These are phyloP conservation scores for Eretmochelys imbricata DNA, from an alignment of 2,113 vertebrate species.

Conservation along the genomic window DNA sequence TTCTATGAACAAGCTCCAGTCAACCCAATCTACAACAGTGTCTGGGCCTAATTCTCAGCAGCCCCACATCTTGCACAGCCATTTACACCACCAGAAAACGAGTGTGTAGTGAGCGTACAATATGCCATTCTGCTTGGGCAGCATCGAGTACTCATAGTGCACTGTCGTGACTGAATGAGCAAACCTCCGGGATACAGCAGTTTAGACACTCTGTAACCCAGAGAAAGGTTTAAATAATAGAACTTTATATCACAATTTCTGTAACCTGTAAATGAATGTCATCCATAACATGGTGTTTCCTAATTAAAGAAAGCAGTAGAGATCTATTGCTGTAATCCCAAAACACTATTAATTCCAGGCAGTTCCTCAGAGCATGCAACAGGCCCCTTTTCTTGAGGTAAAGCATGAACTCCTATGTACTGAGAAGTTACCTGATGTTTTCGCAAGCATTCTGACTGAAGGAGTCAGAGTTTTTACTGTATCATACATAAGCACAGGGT, in stretches of 20 bases:
- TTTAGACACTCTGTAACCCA: neutral
- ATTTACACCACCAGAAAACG: neutral
- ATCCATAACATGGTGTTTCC: neutral
- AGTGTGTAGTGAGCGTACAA: neutral
- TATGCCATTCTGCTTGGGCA: neutral
- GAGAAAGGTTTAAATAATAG: neutral
- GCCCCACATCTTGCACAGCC: neutral
- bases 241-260: neutral
- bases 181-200: neutral
- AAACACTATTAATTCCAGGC: accelerated
- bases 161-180: accelerated
- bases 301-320: neutral
- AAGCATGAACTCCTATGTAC: neutral
- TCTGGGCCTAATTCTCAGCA: neutral
- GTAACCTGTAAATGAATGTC: neutral
- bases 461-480: neutral
- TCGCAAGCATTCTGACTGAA: neutral
- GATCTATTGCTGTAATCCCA: neutral
- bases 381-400: neutral
- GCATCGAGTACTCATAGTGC: neutral
- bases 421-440: neutral
- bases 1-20: neutral
- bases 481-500: neutral
- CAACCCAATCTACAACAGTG: neutral
- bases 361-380: neutral